A percentile compares a stretch with the other conserved stretches of the same genome.
phyloP scores from a whole-genome alignment of 1,140 invertebrate genomes.

The Hylaeus volcanicus region DNA sequence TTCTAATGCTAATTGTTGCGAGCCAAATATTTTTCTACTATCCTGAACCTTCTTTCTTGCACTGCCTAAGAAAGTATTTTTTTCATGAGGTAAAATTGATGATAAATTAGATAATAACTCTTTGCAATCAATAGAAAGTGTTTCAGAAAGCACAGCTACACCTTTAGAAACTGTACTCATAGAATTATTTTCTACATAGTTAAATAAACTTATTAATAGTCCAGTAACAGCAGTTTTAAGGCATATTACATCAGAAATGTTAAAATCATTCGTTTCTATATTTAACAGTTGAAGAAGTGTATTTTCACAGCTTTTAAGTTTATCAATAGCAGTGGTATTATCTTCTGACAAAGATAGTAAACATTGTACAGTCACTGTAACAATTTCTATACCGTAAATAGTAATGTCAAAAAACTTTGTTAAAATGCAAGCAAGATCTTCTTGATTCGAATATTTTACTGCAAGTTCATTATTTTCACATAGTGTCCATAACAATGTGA shows the following conservation, averaged over 20 bases:
- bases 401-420: conserved; percentile 83
- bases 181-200: conserved; percentile 72
- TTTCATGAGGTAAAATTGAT: conserved; percentile 63
- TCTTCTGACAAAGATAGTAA: conserved; percentile 86
- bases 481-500: conserved; percentile 86
- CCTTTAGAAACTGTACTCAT: conserved; percentile 71
- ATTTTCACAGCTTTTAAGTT: conserved; percentile 79
- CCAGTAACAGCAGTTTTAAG: conserved; percentile 82
- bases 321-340: conserved; percentile 81
- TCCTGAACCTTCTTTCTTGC: conserved; percentile 78
- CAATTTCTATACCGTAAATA: conserved; percentile 83
- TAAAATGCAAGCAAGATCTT: conserved; percentile 84
- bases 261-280: conserved; percentile 66
- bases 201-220: conserved; percentile 80
- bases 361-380: conserved; percentile 83
- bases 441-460: conserved; percentile 84
- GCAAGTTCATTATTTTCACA: conserved; percentile 85
- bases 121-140: conserved; percentile 75
- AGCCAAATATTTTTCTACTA: conserved; percentile 81
- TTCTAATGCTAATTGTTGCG: conserved; percentile 85
- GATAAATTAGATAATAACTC: conserved; percentile 58
- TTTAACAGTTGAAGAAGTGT: conserved; percentile 79
- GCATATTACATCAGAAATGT: conserved; percentile 77
- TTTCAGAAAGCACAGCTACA: conserved; percentile 77
- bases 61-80: conserved; percentile 62